Conservation (phyloP, 2,113 vertebrate genomes). For the Neoarius graeffei region DNA sequence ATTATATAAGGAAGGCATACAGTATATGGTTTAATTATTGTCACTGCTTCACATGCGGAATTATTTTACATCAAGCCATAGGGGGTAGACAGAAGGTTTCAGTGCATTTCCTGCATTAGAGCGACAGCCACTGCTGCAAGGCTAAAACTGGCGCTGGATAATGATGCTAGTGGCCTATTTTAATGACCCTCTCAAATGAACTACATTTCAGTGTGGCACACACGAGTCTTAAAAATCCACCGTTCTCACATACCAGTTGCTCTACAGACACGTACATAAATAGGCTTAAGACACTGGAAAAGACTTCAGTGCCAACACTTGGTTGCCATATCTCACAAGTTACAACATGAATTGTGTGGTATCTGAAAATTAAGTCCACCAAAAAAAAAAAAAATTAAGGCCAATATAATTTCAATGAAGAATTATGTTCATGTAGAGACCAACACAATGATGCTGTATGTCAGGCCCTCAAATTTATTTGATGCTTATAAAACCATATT, state of each 20-base stretch:
- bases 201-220: slow-evolving; percentile 41
- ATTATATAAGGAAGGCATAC: slow-evolving; percentile 31
- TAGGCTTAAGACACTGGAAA: background rate
- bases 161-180: slow-evolving; percentile 56
- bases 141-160: slow-evolving; percentile 51
- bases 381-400: background rate
- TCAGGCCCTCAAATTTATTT: background rate
- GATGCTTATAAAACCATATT: background rate
- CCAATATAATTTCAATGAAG: background rate
- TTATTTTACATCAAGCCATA: slow-evolving; percentile 7
- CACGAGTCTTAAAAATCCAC: slow-evolving; percentile 30
- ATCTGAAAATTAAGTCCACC: background rate
- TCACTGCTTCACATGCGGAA: slow-evolving; percentile 17
- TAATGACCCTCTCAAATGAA: slow-evolving; percentile 51
- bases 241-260: slow-evolving; percentile 13
- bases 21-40: slow-evolving; percentile 35
- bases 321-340: too few relatives aligned
- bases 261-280: slow-evolving; percentile 15
- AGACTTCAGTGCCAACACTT: background rate
- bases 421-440: background rate
- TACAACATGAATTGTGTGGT: background rate
- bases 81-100: slow-evolving; percentile 27
- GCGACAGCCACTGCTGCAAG: slow-evolving; percentile 52
- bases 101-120: slow-evolving; percentile 44
- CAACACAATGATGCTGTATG: background rate